phyloP scores from a whole-genome alignment of 1,140 invertebrate genomes.

The Ditylenchus dipsaci region DNA sequence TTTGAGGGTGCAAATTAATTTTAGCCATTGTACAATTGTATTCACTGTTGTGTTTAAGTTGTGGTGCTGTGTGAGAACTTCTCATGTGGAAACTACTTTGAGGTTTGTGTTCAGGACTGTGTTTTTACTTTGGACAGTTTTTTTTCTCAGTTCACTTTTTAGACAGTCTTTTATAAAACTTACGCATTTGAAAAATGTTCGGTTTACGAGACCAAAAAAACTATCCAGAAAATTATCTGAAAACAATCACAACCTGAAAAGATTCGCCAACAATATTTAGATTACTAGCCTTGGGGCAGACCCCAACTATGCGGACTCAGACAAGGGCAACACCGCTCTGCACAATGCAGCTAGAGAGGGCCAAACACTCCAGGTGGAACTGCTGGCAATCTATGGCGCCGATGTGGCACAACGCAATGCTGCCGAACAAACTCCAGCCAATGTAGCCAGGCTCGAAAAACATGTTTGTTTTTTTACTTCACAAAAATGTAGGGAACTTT shows the following conservation, averaged over 20 bases:
- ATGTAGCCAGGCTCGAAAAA: conserved; percentile 66
- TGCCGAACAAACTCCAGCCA: conserved; percentile 59
- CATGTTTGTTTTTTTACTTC: conserved; percentile 62
- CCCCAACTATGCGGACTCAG: conserved; percentile 91
- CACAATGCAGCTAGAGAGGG: conserved; percentile 77
- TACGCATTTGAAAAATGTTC: too few species aligned
- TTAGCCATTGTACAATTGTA: too few species aligned
- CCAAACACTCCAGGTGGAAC: conserved; percentile 68
- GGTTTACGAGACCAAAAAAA: too few species aligned
- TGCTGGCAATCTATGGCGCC: conserved; percentile 86
- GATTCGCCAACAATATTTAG: conserved; percentile 63
- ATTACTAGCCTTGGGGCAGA: conserved; percentile 88
- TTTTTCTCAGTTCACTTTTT: too few species aligned
- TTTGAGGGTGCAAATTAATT: too few species aligned
- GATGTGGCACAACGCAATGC: conserved; percentile 70
- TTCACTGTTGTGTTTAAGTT: conserved; percentile 62
- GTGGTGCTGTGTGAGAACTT: conserved; percentile 87
- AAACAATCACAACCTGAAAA: neutral
- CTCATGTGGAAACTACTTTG: conserved; percentile 80
- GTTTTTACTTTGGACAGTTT: too few species aligned
- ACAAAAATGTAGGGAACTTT: conserved; percentile 4
- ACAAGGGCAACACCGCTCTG: conserved; percentile 82
- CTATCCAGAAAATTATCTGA: too few species aligned
- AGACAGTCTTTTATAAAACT: too few species aligned
- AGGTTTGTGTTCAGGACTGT: conserved; percentile 17